These are phyloP conservation scores for Dromius quadrimaculatus DNA, from an alignment of 2,888 invertebrate species.

Conservation along the genomic window DNA sequence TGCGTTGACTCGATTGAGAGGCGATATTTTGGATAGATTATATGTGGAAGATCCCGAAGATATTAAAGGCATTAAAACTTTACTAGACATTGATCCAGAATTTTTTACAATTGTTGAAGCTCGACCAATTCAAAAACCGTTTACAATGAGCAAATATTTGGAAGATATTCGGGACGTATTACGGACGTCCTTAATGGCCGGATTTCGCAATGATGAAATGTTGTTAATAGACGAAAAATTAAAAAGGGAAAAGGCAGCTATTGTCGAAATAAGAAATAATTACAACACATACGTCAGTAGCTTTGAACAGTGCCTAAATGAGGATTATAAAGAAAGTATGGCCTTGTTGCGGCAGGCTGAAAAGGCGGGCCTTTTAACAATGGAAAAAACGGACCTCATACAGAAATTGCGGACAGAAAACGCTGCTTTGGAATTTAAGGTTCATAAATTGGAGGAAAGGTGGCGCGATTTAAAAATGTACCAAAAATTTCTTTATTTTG, in stretches of 20 bases:
- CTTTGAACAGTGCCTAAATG: conserved; percentile 73
- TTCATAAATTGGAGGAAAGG: conserved; percentile 74
- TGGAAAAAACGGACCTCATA: conserved; percentile 66
- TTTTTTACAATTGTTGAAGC: conserved; percentile 75
- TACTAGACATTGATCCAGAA: conserved; percentile 75
- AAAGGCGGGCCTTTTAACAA: conserved; percentile 65
- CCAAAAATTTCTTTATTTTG: conserved; percentile 75
- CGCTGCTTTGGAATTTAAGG: conserved; percentile 63
- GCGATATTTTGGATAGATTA: conserved; percentile 68
- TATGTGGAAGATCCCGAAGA: conserved; percentile 71
- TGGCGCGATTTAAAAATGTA: conserved; percentile 75
- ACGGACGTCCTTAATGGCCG: conserved; percentile 65
- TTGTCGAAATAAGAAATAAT: conserved; percentile 67
- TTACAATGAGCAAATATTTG: conserved; percentile 72
- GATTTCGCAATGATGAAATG: conserved; percentile 64
- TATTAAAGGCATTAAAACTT: conserved; percentile 68
- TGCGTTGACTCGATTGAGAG: conserved; percentile 61
- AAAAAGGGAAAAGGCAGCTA: conserved; percentile 69
- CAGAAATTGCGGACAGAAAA: conserved; percentile 66
- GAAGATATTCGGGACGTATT: conserved; percentile 64
- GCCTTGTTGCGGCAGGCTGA: conserved; percentile 69
- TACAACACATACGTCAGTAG: conserved; percentile 69
- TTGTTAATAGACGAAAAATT: conserved; percentile 69
- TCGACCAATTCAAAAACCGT: conserved; percentile 71
- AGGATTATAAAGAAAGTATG: conserved; percentile 74